Evolutionary conservation across 2,888 invertebrate genomes (phyloP), one percentile per base, ranked within the genome.

Genomic region (Dione vanillae): DNA sequence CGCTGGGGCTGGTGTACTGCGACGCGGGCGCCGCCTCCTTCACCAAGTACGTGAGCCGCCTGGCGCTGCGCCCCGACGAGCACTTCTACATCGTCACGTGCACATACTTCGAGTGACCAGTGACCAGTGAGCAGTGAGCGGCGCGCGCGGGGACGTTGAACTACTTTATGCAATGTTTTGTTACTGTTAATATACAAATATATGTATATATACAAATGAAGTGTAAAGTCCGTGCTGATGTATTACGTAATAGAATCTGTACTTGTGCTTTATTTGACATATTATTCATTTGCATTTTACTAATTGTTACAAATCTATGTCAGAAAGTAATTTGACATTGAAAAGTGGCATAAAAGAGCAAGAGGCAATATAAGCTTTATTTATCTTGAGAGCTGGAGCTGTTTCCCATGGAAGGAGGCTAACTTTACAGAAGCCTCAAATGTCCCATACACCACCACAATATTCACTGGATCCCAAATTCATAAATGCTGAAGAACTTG

Each of bases 1-100:
- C 95, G 59, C 89, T 96, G 14, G 95, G 94, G 85, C 92, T 97
- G 47, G 95, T 96, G 65, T 93, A 91, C 87, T 85, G 94, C 94
- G 83, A 94, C 93, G 81, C 90, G 78, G 92, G 92, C 79, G 89
- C 91, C 66, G 91, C 91, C 59, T 78, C 85, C 78, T 94, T 93
- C 88, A 89, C 92, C 73, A 90, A 91, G 80, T 92, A 93, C 84
- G 81, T 90, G 66, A 85, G 86, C 80, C 81, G 80, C 69, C 82
- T 93, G 70, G 80, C 89, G 37, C 75, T 83, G 82, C 64, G 72
- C 19, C 74, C 76, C 12, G 72, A 49, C 20, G 80, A 82, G 40
- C 76, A 73, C 75, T 90, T 91, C 84, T 93, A 91, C 78, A 79
- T 89, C n/a, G 77, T 93, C 49, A 76, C 83, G 1, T 87, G 87